phyloP scores from a whole-genome alignment of 37 sponge, comb jelly and placozoan species.

The Geodia barretti region DNA sequence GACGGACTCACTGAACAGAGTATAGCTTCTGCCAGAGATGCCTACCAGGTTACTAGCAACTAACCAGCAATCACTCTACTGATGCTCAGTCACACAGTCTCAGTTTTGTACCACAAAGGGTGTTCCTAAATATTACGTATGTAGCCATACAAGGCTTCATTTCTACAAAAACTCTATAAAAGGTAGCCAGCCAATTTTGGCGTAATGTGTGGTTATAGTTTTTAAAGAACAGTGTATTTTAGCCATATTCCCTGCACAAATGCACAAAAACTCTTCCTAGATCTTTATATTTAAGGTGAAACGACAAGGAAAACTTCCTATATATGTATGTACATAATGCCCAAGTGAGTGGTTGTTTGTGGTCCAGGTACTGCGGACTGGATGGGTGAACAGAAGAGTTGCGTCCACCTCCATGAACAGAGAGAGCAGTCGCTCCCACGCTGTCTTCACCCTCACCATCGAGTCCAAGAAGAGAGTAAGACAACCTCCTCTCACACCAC shows the following conservation, averaged over 20 bases:
- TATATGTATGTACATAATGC: too few species aligned
- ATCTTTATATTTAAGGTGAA: background rate
- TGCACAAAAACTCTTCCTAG: background rate
- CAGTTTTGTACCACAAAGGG: too few species aligned
- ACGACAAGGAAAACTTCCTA: too few species aligned
- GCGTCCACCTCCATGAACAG: constrained; percentile 92
- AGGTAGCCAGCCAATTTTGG: too few species aligned
- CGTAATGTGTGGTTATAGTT: too few species aligned
- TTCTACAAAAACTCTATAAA: too few species aligned
- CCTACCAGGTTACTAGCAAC: constrained; percentile 54
- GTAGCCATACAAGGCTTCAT: too few species aligned
- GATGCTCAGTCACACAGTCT: too few species aligned
- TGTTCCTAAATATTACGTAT: too few species aligned
- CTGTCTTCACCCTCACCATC: constrained; percentile 84
- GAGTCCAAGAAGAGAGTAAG: constrained; percentile 80
- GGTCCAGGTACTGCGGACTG: constrained; percentile 68
- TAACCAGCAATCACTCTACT: background rate
- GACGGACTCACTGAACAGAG: constrained; percentile 74
- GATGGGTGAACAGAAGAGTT: constrained; percentile 80
- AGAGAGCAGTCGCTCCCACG: constrained; percentile 91
- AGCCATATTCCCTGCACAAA: background rate
- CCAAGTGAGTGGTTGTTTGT: too few species aligned
- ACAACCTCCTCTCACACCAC: background rate
- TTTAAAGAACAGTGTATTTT: too few species aligned
- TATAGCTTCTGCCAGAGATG: constrained; percentile 71